Percentiles rank a stretch among this genome's conserved stretches.
phyloP scores from a whole-genome alignment of 2,797 vertebrate species.

The Oryzias dopingdopingensis region DNA sequence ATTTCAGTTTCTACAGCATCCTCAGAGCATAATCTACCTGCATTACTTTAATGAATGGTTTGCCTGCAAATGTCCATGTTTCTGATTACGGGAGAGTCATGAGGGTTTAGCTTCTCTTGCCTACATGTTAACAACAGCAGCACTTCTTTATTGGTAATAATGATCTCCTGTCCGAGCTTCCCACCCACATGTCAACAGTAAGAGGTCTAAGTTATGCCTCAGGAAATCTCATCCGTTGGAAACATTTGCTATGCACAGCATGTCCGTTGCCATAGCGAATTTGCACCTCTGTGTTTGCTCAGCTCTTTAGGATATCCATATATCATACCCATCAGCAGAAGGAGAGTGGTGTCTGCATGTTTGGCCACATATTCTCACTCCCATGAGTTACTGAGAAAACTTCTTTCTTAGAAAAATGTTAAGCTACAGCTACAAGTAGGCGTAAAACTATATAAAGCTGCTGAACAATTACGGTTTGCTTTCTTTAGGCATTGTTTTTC shows the following conservation, averaged over 20 bases:
- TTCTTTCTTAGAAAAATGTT: too few relatives aligned
- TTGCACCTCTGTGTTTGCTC: not conserved
- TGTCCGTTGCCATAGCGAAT: slow-evolving; percentile 4
- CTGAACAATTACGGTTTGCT: too few relatives aligned
- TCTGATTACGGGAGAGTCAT: not conserved
- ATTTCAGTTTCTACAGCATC: too few relatives aligned
- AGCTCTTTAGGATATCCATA: not conserved
- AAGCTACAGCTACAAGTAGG: too few relatives aligned
- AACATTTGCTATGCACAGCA: not conserved
- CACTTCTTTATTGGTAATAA: slow-evolving; percentile 4
- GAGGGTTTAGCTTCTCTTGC: too few relatives aligned
- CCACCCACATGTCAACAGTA: slow-evolving; percentile 6
- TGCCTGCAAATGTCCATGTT: not conserved
- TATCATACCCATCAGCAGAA: too few relatives aligned
- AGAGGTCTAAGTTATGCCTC: not conserved
- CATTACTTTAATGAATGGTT: not conserved
- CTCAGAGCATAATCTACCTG: too few relatives aligned
- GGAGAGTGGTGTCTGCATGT: too few relatives aligned
- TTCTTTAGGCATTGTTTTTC: too few relatives aligned
- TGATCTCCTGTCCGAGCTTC: slow-evolving; percentile 4
- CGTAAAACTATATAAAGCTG: too few relatives aligned
- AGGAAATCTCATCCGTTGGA: not conserved
- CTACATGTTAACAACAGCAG: not conserved
- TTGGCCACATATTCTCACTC: too few relatives aligned
- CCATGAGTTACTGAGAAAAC: too few relatives aligned